A percentile compares a stretch with the other conserved stretches of the same genome.
These are phyloP conservation scores for Elmis aenea DNA, from an alignment of 2,888 invertebrate genomes.

Conservation along the genomic window DNA sequence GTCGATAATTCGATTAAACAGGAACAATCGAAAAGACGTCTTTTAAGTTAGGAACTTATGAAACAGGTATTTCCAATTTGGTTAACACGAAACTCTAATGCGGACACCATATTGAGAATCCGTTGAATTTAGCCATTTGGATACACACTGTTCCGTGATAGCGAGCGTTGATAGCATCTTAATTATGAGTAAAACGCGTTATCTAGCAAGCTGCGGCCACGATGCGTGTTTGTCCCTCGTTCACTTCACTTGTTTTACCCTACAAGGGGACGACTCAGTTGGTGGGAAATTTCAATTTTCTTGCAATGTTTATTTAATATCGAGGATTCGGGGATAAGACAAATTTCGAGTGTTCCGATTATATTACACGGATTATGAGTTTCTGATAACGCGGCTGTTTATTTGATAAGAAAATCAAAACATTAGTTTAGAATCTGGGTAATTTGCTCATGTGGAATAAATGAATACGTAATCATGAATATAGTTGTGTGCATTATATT, in stretches of 20 bases:
- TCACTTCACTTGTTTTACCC: constrained; percentile 35
- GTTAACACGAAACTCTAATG: constrained; percentile 19
- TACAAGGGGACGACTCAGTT: constrained; percentile 5
- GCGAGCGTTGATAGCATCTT: constrained; percentile 42
- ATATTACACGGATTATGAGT: too few species aligned
- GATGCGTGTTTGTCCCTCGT: constrained; percentile 42
- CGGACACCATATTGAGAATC: constrained; percentile 44
- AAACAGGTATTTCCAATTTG: constrained; percentile 5
- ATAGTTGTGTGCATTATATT: too few species aligned
- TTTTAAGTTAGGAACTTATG: background rate
- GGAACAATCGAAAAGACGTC: constrained; percentile 4
- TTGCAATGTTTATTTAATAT: constrained; percentile 15
- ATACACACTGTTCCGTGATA: constrained; percentile 42
- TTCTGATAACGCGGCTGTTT: too few species aligned
- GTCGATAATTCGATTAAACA: background rate
- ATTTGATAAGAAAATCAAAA: too few species aligned
- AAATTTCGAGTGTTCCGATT: too few species aligned
- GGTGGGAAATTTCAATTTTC: constrained; percentile 18
- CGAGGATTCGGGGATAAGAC: too few species aligned
- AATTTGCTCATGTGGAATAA: too few species aligned
- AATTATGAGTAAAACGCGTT: constrained; percentile 49
- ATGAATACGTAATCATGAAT: too few species aligned
- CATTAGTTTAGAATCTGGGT: too few species aligned
- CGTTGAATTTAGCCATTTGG: constrained; percentile 41
- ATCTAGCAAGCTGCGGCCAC: constrained; percentile 44